Conservation (phyloP, 2,888 invertebrate species). For the Pegoplata infirma region DNA sequence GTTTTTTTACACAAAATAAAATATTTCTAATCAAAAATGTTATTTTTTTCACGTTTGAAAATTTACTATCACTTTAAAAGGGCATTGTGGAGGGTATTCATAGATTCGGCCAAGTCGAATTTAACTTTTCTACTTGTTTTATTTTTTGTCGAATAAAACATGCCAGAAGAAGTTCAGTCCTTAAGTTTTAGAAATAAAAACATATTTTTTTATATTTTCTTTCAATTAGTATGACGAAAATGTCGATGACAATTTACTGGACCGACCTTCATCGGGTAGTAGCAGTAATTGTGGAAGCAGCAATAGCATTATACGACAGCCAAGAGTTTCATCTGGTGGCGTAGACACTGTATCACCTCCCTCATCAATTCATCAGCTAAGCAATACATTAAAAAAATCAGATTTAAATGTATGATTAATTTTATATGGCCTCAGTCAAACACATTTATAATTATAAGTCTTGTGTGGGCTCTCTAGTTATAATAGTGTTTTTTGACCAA, state of each 20-base stretch:
- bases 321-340: conserved; percentile 64
- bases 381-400: conserved; percentile 75
- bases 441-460: background rate
- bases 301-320: conserved; percentile 70
- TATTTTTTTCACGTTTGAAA: too few species aligned
- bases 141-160: too few species aligned
- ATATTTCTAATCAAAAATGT: too few species aligned
- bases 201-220: conserved; percentile 29
- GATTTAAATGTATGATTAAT: conserved; percentile 75
- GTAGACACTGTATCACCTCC: conserved; percentile 64
- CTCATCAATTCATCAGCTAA: conserved; percentile 69
- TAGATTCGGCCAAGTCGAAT: too few species aligned
- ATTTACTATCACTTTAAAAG: too few species aligned
- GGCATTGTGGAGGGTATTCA: too few species aligned
- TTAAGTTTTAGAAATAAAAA: too few species aligned
- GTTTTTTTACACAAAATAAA: too few species aligned
- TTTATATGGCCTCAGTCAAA: background rate
- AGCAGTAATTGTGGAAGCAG: conserved; percentile 69
- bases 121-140: too few species aligned
- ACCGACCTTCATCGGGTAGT: conserved; percentile 72
- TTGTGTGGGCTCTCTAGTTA: too few species aligned
- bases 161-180: too few species aligned
- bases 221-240: conserved; percentile 71
- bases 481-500: too few species aligned
- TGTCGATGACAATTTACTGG: conserved; percentile 71